Conservation (phyloP, 1,140 invertebrate species). For the Diorhabda carinulata region DNA sequence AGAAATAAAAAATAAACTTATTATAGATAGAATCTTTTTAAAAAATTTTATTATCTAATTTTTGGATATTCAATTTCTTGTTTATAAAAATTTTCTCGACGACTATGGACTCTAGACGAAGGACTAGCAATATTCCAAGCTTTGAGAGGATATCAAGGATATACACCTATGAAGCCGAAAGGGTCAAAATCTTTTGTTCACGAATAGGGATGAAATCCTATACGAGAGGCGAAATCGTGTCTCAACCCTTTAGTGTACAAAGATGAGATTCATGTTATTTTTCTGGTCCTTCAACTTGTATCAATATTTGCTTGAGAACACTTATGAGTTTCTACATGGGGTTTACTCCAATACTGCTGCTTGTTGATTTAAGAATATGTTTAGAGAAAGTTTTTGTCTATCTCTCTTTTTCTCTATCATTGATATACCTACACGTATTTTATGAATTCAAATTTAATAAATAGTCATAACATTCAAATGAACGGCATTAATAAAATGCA, state of each 20-base stretch:
- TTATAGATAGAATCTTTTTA: too few relatives aligned
- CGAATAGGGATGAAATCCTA: slow-evolving; percentile 6
- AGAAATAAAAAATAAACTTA: too few relatives aligned
- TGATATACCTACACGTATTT: too few relatives aligned
- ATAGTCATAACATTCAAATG: too few relatives aligned
- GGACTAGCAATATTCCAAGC: slow-evolving; percentile 19
- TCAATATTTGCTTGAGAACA: slow-evolving; percentile 9
- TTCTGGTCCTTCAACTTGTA: neutral
- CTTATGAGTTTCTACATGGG: neutral
- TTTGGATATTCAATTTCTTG: too few relatives aligned
- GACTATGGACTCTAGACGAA: slow-evolving; percentile 14
- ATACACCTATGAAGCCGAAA: slow-evolving; percentile 10
- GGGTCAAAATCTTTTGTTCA: slow-evolving; percentile 15
- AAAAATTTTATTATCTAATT: too few relatives aligned
- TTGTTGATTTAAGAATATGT: neutral
- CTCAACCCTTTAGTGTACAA: slow-evolving; percentile 15
- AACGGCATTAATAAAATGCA: too few relatives aligned
- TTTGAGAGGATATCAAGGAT: neutral
- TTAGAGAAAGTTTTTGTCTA: neutral
- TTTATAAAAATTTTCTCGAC: too few relatives aligned
- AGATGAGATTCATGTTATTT: slow-evolving; percentile 9
- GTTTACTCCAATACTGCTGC: neutral
- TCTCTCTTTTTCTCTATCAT: neutral
- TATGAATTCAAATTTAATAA: too few relatives aligned
- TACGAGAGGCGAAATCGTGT: slow-evolving; percentile 4